These are phyloP conservation scores for Papilio demoleus DNA, from an alignment of 2,888 invertebrate genomes.

Conservation along the genomic window DNA sequence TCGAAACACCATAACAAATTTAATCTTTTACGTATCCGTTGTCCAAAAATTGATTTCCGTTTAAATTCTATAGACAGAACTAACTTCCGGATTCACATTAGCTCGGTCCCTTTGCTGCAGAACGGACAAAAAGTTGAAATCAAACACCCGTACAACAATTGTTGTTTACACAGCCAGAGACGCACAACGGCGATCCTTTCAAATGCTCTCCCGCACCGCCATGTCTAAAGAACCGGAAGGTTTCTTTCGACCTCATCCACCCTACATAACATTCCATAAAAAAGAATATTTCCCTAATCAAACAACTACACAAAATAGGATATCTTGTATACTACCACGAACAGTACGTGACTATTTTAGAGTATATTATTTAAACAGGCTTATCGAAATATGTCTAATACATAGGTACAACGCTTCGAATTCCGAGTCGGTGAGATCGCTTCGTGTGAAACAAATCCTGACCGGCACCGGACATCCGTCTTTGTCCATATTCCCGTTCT, in stretches of 20 bases:
- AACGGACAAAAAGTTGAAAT: slow-evolving; percentile 65
- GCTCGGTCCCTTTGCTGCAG: slow-evolving; percentile 55
- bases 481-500: slow-evolving; percentile 82
- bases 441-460: slow-evolving; percentile 82
- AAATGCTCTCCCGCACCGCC: slow-evolving; percentile 56
- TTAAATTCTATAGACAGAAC: slow-evolving; percentile 41
- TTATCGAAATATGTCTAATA: slow-evolving; percentile 17
- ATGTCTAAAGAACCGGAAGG: slow-evolving; percentile 76
- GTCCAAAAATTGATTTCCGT: slow-evolving; percentile 40
- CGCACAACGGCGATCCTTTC: slow-evolving; percentile 68
- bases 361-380: slow-evolving; percentile 10
- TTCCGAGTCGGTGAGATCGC: slow-evolving; percentile 58
- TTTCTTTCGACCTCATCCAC: slow-evolving; percentile 60
- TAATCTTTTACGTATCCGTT: slow-evolving; percentile 17
- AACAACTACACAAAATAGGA: slow-evolving; percentile 18
- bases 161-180: slow-evolving; percentile 69
- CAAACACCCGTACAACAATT: slow-evolving; percentile 66
- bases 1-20: slow-evolving; percentile 5
- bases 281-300: slow-evolving; percentile 7
- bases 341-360: slow-evolving; percentile 20
- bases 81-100: slow-evolving; percentile 66
- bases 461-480: slow-evolving; percentile 84
- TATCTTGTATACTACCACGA: neutral
- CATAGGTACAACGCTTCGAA: slow-evolving; percentile 45
- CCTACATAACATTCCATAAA: slow-evolving; percentile 46